Conservation (phyloP, 92 coral and sea anemone genomes). For the Micromussa lordhowensis region DNA sequence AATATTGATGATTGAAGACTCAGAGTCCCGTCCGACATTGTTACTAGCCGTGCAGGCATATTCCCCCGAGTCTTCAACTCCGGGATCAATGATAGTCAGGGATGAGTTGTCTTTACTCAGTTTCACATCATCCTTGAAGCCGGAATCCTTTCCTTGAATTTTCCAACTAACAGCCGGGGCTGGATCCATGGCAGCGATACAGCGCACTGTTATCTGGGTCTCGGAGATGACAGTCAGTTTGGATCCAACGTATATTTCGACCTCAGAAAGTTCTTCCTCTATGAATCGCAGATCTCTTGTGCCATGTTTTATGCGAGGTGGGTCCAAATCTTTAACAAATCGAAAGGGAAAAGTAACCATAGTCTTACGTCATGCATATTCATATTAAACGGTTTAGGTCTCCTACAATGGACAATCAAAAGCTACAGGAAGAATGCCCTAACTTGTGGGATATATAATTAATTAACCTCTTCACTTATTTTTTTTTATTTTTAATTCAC, state of each 20-base stretch:
- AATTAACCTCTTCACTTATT: too few relatives aligned
- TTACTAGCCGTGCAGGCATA: slow-evolving; percentile 87
- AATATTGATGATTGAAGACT: slow-evolving; percentile 67
- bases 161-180: slow-evolving; percentile 66
- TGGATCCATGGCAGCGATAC: slow-evolving; percentile 71
- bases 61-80: slow-evolving; percentile 62
- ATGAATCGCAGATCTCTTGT: neutral
- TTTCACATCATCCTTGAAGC: slow-evolving; percentile 60
- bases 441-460: too few relatives aligned
- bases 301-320: slow-evolving; percentile 30
- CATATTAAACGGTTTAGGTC: neutral
- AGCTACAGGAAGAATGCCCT: too few relatives aligned
- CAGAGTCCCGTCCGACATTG: slow-evolving; percentile 70
- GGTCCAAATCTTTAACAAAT: slow-evolving; percentile 2
- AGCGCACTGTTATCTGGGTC: slow-evolving; percentile 65
- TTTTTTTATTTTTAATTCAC: too few relatives aligned
- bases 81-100: slow-evolving; percentile 57
- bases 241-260: slow-evolving; percentile 60
- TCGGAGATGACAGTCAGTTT: slow-evolving; percentile 81
- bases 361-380: neutral
- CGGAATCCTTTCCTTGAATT: slow-evolving; percentile 22
- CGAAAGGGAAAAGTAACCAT: neutral
- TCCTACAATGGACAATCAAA: too few relatives aligned
- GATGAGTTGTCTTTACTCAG: slow-evolving; percentile 34
- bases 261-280: slow-evolving; percentile 16